A percentile compares a stretch with the other conserved stretches of the same genome.
These are phyloP conservation scores for Epiblema foenella DNA, from an alignment of 2,888 invertebrate genomes.

Conservation along the genomic window DNA sequence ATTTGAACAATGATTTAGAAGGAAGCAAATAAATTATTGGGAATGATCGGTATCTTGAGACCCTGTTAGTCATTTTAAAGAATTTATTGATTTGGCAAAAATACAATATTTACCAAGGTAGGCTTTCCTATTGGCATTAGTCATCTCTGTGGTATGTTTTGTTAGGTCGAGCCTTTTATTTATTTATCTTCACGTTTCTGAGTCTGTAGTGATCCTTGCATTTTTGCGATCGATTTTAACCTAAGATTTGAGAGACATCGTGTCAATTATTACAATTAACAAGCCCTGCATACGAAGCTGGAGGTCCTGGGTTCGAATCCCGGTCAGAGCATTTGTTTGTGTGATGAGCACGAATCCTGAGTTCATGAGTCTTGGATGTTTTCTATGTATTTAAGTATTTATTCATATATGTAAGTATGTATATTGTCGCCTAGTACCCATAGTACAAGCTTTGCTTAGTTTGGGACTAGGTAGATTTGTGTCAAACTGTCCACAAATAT, in stretches of 20 bases:
- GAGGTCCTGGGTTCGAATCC: too few relatives aligned
- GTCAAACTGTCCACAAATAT: too few relatives aligned
- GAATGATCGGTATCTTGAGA: background rate
- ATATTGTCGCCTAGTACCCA: too few relatives aligned
- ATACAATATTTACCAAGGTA: background rate
- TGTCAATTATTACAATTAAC: too few relatives aligned
- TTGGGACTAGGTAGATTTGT: too few relatives aligned
- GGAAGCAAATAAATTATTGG: background rate
- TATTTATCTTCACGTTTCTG: slow-evolving; percentile 6
- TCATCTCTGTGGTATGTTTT: slow-evolving; percentile 28
- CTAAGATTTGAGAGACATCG: background rate
- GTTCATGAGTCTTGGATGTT: too few relatives aligned
- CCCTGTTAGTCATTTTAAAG: background rate
- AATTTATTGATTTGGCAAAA: background rate
- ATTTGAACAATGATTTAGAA: slow-evolving; percentile 1
- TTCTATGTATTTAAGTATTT: too few relatives aligned
- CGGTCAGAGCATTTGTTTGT: too few relatives aligned
- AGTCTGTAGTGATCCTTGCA: background rate
- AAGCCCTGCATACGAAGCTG: too few relatives aligned
- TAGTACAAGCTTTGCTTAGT: too few relatives aligned
- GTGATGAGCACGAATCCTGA: too few relatives aligned
- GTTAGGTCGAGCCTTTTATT: background rate
- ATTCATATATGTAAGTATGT: too few relatives aligned
- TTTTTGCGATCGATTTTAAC: background rate
- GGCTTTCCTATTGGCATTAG: slow-evolving; percentile 11